Base-by-base conservation (phyloP, 2,888 invertebrate species). In the Horisme vitalbata region DNA sequence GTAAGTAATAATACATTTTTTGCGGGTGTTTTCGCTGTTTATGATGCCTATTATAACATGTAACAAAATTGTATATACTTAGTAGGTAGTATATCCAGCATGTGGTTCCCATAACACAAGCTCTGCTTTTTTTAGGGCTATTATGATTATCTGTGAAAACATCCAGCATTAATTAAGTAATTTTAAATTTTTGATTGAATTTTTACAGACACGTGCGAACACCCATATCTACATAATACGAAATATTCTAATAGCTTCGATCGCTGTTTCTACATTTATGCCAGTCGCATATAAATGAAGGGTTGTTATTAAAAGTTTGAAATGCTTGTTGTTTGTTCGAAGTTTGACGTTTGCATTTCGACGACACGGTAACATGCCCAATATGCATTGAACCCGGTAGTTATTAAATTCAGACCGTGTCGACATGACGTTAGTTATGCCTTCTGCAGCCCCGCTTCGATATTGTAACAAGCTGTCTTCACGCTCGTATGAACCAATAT, bases 401-500 rank as follows among this genome's bases (percentile, higher is more conserved):
- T 26, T 27, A 45, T 45, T 32, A 9, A 26, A 50, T 23, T 31
- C 13, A 10, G 33, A 15, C 21, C 35, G 37, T 32, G 30, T 24
- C 30, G 39, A 36, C 36, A 24, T 14, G 28, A 39, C 32, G 41
- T 44, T 47, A 38, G 31, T 41, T 15, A 41, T 23, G 31, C 34
- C 23, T 30, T 24, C 31, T 23, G 38, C 18, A 24, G 32, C 41
- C 24, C 38, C 24, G 15, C 6, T 6, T 4, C 18, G 30, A 18
- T 36, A 35, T 20, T 18, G 31, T 46, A 44, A 47, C 38, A 13
- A 44, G 37, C 48, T 37, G 36, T 5, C 28, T 13, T 46, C 33
- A 43, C 49, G 45, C 36, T 43, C 15, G 20, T 36, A 13, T 41
- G 30, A 32, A 39, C n/a, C 30, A 45, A 34, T 20, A 38, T 32